phyloP scores from a whole-genome alignment of 2,797 vertebrate species.

The Podarcis lilfordi region DNA sequence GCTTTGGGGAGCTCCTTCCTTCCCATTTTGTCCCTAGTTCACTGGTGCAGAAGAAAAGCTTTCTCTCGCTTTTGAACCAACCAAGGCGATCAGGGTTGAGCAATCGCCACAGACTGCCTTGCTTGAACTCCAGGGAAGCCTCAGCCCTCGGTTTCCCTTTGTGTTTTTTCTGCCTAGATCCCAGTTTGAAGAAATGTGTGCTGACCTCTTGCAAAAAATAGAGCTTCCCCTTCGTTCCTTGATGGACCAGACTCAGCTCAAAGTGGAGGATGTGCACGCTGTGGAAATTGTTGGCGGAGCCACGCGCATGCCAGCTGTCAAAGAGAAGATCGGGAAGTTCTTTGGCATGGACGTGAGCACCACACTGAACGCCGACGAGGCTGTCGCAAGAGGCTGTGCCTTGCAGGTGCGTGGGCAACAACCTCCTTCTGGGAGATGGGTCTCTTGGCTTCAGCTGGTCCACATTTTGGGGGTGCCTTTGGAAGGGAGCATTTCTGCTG shows the following conservation, averaged over 20 bases:
- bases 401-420: constrained; percentile 84
- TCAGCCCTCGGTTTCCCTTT: neutral
- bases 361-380: constrained; percentile 95
- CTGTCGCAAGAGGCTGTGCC: constrained; percentile 94
- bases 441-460: neutral
- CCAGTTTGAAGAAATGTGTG: constrained; percentile 94
- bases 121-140: neutral
- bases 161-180: constrained; percentile 72
- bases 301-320: constrained; percentile 93
- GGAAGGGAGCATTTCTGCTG: neutral
- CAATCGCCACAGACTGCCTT: neutral
- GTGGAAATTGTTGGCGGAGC: constrained; percentile 95
- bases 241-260: constrained; percentile 93
- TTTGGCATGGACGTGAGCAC: constrained; percentile 96
- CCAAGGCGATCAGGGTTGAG: neutral
- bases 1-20: neutral
- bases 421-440: neutral
- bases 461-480: neutral
- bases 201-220: constrained; percentile 87
- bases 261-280: constrained; percentile 93
- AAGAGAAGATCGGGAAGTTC: constrained; percentile 92
- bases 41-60: neutral
- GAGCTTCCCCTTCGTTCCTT: constrained; percentile 91
- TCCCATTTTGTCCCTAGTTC: neutral
- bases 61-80: neutral